phyloP scores from a whole-genome alignment of 2,888 invertebrate genomes.

The Zonitis immaculata region DNA sequence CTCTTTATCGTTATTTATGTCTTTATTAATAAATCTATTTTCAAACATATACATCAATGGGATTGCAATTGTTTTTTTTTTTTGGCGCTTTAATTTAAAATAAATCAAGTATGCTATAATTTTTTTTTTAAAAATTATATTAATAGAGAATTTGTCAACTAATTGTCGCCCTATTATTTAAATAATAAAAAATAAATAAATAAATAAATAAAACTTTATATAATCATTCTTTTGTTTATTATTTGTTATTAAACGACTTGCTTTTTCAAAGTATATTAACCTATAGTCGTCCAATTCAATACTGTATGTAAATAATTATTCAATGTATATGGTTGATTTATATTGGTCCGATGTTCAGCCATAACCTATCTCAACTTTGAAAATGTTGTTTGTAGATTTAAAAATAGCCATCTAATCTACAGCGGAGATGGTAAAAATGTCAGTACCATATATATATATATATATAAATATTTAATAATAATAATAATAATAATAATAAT shows the following conservation, averaged over 20 bases:
- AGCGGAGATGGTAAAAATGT: constrained; percentile 24
- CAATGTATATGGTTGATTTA: constrained; percentile 15
- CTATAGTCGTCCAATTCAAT: constrained; percentile 35
- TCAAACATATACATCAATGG: no score
- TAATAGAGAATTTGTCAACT: no score
- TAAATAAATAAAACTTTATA: no score
- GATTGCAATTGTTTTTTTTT: no score
- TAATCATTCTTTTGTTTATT: constrained; percentile 31
- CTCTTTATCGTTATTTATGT: constrained; percentile 1
- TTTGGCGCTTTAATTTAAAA: no score
- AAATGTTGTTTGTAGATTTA: constrained; percentile 48
- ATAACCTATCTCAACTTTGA: constrained; percentile 49
- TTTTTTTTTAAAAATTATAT: no score
- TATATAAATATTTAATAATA: no score
- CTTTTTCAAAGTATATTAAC: constrained; percentile 51
- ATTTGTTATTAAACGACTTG: constrained; percentile 45
- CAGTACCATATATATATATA: no score
- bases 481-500: no score
- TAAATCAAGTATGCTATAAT: no score
- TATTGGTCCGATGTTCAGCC: constrained; percentile 40
- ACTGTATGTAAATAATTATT: no score
- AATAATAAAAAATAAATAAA: no score
- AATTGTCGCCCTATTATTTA: neutral
- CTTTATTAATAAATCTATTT: neutral
- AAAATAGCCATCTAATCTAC: constrained; percentile 47